Conservation (phyloP, 2,113 vertebrate genomes). For the Rostratula benghalensis region DNA sequence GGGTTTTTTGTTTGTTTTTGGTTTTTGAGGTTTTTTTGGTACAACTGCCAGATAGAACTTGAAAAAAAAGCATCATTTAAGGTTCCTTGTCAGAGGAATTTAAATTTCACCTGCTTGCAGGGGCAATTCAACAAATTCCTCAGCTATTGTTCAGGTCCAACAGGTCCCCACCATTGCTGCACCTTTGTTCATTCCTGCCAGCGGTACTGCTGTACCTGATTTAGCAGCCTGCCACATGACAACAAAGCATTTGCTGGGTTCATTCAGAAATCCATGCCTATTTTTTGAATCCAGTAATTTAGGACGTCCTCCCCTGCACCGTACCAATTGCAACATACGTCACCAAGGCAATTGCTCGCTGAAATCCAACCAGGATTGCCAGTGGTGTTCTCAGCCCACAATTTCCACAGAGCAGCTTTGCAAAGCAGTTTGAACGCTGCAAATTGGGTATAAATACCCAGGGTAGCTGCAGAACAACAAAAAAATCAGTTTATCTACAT, state of each 20-base stretch:
- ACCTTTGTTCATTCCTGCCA: not conserved
- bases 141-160: not conserved
- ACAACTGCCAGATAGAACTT: not conserved
- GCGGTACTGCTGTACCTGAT: not conserved
- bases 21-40: not conserved
- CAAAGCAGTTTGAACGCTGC: not conserved
- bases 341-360: rapidly evolving
- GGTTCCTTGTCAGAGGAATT: not conserved
- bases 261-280: not conserved
- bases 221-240: not conserved
- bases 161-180: not conserved
- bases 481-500: not conserved
- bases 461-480: not conserved
- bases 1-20: no score
- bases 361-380: not conserved
- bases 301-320: not conserved
- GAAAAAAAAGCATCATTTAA: rapidly evolving
- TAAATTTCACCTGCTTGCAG: not conserved
- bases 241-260: not conserved
- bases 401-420: not conserved
- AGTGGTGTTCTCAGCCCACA: not conserved
- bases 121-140: not conserved
- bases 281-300: not conserved
- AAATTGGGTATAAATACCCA: not conserved
- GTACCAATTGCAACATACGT: rapidly evolving